Evolutionary conservation across 2,113 vertebrate genomes (phyloP), one percentile per base, ranked within the genome.

Genomic region (Thamnophis sirtalis): DNA sequence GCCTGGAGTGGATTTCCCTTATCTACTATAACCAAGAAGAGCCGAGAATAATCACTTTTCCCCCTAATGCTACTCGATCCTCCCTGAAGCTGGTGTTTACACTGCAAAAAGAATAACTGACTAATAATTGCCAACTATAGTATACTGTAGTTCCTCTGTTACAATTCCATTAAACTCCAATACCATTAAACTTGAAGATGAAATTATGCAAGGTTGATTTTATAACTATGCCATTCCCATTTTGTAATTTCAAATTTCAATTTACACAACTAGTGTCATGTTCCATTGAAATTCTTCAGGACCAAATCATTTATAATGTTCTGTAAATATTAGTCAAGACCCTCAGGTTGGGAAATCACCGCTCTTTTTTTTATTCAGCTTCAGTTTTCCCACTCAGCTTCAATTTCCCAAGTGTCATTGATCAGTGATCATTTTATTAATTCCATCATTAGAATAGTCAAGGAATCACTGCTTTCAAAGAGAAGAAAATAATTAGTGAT

Each of bases 391-490:
- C 94, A 90, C 55, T 33, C 48, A 84, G 9, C 13, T 84, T 94
- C 0, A 43, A 91, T 94, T 96, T 95, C 90, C 92, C 91, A 55
- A 95, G 43, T 94, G 94, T 94, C 22, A 80, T 50, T 85, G 60
- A 94, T 93, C 3, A 0, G 17, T 43, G 6, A 50, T 91, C 86
- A 90, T 89, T 84, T 84, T 91, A 90, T 28, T 90, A 63, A 28
- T 85, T 93, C 91, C 93, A 91, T 91, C 89, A 85, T 58, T 49
- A 13, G 28, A 90, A 91, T 55, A 95, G 85, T 85, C 11, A 88
- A 58, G 85, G 89, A 95, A 91, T 92, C 93, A 92, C 88, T 95
- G 94, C 58, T 91, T 93, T 93, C 92, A 89, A 87, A 95, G 5
- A 89, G 87, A 9, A 1, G 88, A 58, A 91, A 92, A 94, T 90